These are phyloP conservation scores for Nomada lathburiana DNA, from an alignment of 2,888 invertebrate genomes.

Conservation along the genomic window DNA sequence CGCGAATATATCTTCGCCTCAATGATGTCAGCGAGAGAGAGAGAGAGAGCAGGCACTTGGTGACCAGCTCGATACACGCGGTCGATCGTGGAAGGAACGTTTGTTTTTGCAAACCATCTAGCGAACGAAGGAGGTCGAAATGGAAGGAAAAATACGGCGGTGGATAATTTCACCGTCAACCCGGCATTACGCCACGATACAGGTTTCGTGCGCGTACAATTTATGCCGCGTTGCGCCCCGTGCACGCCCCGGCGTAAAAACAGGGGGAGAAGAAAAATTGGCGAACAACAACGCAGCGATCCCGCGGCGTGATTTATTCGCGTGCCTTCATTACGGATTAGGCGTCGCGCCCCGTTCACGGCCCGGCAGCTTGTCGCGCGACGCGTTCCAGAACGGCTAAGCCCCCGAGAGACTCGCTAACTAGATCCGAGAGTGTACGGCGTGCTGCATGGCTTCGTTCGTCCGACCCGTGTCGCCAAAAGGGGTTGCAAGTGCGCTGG, in stretches of 20 bases:
- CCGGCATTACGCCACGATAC: conserved; percentile 45
- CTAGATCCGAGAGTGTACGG: conserved; percentile 59
- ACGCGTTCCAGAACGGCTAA: conserved; percentile 62
- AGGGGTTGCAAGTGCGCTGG: conserved; percentile 63
- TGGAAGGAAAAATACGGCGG: not conserved
- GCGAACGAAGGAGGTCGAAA: not conserved
- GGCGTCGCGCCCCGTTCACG: conserved; percentile 41
- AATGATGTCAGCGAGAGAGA: conserved; percentile 53
- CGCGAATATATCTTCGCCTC: conserved; percentile 44
- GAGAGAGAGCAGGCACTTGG: conserved; percentile 17
- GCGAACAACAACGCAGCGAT: conserved; percentile 24
- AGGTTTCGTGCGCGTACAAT: conserved; percentile 41
- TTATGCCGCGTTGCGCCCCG: conserved; percentile 44
- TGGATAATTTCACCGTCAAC: conserved; percentile 40
- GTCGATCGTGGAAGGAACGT: conserved; percentile 33
- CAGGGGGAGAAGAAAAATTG: conserved; percentile 10
- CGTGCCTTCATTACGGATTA: conserved; percentile 35
- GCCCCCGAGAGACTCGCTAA: conserved; percentile 54
- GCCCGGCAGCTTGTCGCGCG: conserved; percentile 26
- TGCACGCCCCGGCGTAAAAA: conserved; percentile 1
- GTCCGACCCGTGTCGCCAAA: conserved; percentile 28
- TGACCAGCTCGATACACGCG: conserved; percentile 35
- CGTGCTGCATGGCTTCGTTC: conserved; percentile 65
- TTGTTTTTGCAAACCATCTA: conserved; percentile 31
- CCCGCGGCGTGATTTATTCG: conserved; percentile 37